phyloP scores from a whole-genome alignment of 2,888 invertebrate genomes.

The Plagiodera versicolora region DNA sequence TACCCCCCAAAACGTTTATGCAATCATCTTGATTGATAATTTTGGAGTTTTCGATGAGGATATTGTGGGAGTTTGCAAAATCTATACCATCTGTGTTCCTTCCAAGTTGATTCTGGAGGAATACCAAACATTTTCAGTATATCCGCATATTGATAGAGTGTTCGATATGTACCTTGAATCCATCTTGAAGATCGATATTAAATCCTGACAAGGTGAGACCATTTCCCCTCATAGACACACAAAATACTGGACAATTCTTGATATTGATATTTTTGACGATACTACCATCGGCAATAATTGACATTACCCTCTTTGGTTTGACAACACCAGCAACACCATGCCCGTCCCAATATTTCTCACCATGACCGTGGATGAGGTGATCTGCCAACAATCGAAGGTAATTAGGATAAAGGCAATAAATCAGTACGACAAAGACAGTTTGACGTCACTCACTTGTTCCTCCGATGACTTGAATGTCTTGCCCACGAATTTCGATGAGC shows the following conservation, averaged over 20 bases:
- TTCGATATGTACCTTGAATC: constrained; percentile 10
- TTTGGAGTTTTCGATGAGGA: constrained; percentile 16
- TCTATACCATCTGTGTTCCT: constrained; percentile 16
- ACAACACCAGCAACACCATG: constrained; percentile 15
- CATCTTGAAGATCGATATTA: constrained; percentile 11
- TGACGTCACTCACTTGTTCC: neutral
- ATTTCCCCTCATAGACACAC: constrained; percentile 1
- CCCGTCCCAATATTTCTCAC: constrained; percentile 18
- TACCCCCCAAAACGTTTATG: constrained; percentile 13
- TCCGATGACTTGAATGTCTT: neutral
- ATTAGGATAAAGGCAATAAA: too few relatives aligned
- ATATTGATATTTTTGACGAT: constrained; percentile 15
- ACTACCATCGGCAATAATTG: neutral
- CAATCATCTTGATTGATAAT: constrained; percentile 27
- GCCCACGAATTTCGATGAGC: neutral
- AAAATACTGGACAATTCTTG: constrained; percentile 21
- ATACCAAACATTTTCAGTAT: too few relatives aligned
- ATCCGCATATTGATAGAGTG: too few relatives aligned
- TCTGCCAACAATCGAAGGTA: too few relatives aligned
- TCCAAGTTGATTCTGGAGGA: neutral
- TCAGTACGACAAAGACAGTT: too few relatives aligned
- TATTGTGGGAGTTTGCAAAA: constrained; percentile 10
- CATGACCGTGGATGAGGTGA: constrained; percentile 10
- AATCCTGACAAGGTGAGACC: constrained; percentile 13
- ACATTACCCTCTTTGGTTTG: constrained; percentile 6